Conservation (phyloP, 2,888 invertebrate genomes). For the Chesias legatella region DNA sequence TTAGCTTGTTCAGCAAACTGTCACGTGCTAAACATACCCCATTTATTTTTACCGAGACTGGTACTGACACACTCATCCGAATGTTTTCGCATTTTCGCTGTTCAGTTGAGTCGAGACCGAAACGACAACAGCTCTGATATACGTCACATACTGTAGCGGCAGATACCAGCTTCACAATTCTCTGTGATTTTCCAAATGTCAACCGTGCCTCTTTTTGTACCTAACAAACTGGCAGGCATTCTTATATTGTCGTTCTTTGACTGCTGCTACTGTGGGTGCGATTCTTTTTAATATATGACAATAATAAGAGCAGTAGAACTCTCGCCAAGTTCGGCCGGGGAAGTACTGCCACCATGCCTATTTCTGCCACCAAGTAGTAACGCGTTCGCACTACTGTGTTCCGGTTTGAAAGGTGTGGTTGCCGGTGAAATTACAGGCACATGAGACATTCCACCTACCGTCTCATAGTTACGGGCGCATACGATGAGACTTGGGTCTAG, state of each 20-base stretch:
- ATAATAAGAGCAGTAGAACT: too few relatives aligned
- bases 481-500: too few relatives aligned
- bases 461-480: too few relatives aligned
- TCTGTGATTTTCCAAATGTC: slow-evolving; percentile 40
- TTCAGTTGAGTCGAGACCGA: slow-evolving; percentile 35
- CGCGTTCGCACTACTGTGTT: too few relatives aligned
- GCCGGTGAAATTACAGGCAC: too few relatives aligned
- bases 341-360: too few relatives aligned
- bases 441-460: too few relatives aligned
- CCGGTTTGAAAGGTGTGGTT: too few relatives aligned
- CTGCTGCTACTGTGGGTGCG: slow-evolving; percentile 32
- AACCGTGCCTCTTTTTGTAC: slow-evolving; percentile 33
- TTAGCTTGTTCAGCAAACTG: slow-evolving; percentile 32
- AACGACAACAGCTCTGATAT: slow-evolving; percentile 32
- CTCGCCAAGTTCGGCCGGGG: too few relatives aligned
- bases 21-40: slow-evolving; percentile 40
- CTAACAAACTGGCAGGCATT: slow-evolving; percentile 32
- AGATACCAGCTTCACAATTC: slow-evolving; percentile 32
- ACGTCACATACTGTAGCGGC: slow-evolving; percentile 36
- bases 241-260: slow-evolving; percentile 38
- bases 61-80: slow-evolving; percentile 49
- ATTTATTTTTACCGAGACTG: slow-evolving; percentile 49
- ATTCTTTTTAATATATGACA: slow-evolving; percentile 34
- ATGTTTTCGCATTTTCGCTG: slow-evolving; percentile 58
- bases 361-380: too few relatives aligned